A percentile compares a stretch with the other conserved stretches of the same genome.
Conservation (phyloP, 2,888 invertebrate genomes). For the Nephrotoma flavescens region DNA sequence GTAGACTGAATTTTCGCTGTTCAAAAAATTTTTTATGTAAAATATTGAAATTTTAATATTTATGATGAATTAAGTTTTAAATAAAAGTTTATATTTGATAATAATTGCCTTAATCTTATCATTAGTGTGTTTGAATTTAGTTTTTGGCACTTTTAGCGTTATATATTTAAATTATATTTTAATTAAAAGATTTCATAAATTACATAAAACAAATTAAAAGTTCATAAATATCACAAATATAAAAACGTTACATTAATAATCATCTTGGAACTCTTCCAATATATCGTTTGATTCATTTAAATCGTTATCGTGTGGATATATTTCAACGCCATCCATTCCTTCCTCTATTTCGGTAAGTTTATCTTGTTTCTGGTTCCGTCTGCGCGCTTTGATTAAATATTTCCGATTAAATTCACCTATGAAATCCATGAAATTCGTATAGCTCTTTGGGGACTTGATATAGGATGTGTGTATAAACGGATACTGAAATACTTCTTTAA, state of each 20-base stretch:
- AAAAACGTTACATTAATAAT: background rate
- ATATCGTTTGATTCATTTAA: background rate
- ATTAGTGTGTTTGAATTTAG: too few relatives aligned
- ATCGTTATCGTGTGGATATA: background rate
- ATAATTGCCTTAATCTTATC: background rate
- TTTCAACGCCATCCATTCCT: background rate
- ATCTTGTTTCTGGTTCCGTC: background rate
- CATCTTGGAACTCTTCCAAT: background rate
- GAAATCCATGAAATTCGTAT: conserved; percentile 33
- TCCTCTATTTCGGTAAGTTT: background rate
- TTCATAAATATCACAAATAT: background rate
- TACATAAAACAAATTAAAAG: background rate
- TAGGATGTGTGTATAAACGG: conserved; percentile 30
- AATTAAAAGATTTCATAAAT: background rate
- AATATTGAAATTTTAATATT: background rate
- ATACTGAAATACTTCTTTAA: conserved; percentile 52
- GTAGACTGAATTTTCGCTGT: too few relatives aligned
- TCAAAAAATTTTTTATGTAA: too few relatives aligned
- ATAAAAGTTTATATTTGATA: background rate
- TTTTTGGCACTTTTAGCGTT: background rate
- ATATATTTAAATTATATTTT: background rate
- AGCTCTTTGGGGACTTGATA: conserved; percentile 31
- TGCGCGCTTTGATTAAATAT: background rate
- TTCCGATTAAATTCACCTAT: conserved; percentile 28
- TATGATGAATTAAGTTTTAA: background rate